Percentiles rank a stretch among this genome's conserved stretches.
phyloP scores from a whole-genome alignment of 2,888 invertebrate genomes.

The Carterocephalus palaemon region DNA sequence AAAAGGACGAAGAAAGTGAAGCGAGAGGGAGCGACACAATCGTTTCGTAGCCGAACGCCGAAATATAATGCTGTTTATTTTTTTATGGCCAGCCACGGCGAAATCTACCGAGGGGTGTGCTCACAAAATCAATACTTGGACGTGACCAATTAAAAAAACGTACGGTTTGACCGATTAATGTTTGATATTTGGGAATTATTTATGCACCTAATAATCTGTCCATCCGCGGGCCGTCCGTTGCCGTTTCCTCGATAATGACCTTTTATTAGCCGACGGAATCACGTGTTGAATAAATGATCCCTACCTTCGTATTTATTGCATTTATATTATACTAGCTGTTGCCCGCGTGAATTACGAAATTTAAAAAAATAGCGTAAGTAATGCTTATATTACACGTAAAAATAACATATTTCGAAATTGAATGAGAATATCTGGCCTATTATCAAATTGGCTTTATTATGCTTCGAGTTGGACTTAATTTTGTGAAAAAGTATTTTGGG shows the following conservation, averaged over 20 bases:
- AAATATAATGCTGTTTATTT: slow-evolving; percentile 62
- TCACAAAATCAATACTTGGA: slow-evolving; percentile 50
- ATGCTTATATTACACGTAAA: too few species aligned
- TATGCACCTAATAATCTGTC: slow-evolving; percentile 31
- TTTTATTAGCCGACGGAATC: slow-evolving; percentile 24
- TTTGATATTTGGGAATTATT: slow-evolving; percentile 44
- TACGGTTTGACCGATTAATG: slow-evolving; percentile 39
- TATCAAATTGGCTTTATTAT: neutral
- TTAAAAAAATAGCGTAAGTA: too few species aligned
- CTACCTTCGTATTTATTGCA: slow-evolving; percentile 3
- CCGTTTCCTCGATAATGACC: slow-evolving; percentile 21
- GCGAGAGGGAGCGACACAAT: slow-evolving; percentile 61
- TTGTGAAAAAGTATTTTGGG: too few species aligned
- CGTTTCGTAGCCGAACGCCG: slow-evolving; percentile 54
- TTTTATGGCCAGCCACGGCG: slow-evolving; percentile 51
- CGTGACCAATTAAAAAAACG: slow-evolving; percentile 48
- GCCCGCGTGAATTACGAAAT: too few species aligned
- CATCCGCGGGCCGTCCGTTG: slow-evolving; percentile 10
- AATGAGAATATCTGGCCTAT: too few species aligned
- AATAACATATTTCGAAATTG: too few species aligned
- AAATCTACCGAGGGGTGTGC: slow-evolving; percentile 45
- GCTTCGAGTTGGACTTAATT: too few species aligned
- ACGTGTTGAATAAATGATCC: slow-evolving; percentile 13
- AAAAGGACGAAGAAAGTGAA: slow-evolving; percentile 70
- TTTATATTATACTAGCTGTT: too few species aligned